Conservation (phyloP, 2,113 vertebrate species). For the Mustelus asterias region DNA sequence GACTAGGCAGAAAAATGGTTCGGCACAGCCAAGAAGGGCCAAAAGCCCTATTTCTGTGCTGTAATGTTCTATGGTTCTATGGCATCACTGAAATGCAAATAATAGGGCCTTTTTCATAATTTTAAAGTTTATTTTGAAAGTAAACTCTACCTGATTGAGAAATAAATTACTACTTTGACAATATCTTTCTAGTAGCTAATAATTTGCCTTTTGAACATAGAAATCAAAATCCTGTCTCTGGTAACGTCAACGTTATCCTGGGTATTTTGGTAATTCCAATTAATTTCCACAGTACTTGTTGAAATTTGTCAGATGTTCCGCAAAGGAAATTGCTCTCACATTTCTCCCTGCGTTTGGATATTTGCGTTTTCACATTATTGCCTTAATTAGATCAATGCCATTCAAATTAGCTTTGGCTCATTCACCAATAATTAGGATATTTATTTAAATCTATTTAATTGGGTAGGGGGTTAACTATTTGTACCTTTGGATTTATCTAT, state of each 20-base stretch:
- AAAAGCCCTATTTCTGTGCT: too few species aligned
- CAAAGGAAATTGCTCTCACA: neutral
- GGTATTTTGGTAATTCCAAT: neutral
- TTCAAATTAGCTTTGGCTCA: neutral
- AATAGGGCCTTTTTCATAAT: neutral
- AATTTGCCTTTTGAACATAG: neutral
- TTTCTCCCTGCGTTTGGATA: neutral
- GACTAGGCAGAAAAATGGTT: too few species aligned
- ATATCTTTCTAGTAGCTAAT: neutral
- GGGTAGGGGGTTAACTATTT: neutral
- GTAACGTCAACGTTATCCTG: neutral
- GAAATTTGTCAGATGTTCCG: neutral
- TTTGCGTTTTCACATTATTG: neutral
- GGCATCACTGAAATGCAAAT: neutral
- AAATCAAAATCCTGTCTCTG: neutral
- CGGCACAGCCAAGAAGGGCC: too few species aligned
- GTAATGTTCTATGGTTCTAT: too few species aligned
- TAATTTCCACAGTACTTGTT: neutral
- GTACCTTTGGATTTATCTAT: neutral
- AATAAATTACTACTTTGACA: neutral
- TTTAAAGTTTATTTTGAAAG: neutral
- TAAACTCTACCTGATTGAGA: neutral
- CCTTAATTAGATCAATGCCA: neutral
- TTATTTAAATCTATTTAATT: neutral
- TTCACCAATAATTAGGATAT: neutral